These are phyloP conservation scores for Gymnoscelis rufifasciata DNA, from an alignment of 2,888 invertebrate genomes.

Conservation along the genomic window DNA sequence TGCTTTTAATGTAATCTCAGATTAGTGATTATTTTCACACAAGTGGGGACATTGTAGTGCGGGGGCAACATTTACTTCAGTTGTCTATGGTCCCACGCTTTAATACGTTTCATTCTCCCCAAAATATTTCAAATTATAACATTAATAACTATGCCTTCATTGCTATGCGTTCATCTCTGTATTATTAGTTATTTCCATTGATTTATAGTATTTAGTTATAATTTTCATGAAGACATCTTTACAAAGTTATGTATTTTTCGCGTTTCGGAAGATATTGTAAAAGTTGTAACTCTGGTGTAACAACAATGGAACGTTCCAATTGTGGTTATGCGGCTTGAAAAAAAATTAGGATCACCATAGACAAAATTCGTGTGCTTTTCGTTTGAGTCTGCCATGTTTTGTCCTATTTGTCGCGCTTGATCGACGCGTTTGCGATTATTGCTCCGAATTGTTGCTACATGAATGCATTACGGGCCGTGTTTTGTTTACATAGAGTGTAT, in stretches of 20 bases:
- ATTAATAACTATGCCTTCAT: too few species aligned
- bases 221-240: too few species aligned
- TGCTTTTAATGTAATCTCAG: too few species aligned
- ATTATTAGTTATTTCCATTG: too few species aligned
- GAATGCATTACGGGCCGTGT: conserved; percentile 71
- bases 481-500: conserved; percentile 74
- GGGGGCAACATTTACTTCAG: conserved; percentile 14
- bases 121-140: not conserved
- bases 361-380: conserved; percentile 70
- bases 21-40: too few species aligned
- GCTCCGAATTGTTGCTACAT: conserved; percentile 67
- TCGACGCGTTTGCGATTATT: conserved; percentile 72
- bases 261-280: too few species aligned
- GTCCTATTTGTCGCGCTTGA: conserved; percentile 79
- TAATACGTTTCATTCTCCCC: conserved; percentile 34
- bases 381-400: conserved; percentile 76
- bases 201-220: too few species aligned
- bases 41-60: not conserved
- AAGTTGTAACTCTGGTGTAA: too few species aligned
- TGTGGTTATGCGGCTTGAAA: conserved; percentile 47
- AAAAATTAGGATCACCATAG: conserved; percentile 63
- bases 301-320: conserved; percentile 30
- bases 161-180: too few species aligned
- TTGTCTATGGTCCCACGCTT: conserved; percentile 41
- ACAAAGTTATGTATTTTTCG: too few species aligned